Conservation (phyloP, 35 echinoderm and acorn worm genomes). For the Diadema setosum region DNA sequence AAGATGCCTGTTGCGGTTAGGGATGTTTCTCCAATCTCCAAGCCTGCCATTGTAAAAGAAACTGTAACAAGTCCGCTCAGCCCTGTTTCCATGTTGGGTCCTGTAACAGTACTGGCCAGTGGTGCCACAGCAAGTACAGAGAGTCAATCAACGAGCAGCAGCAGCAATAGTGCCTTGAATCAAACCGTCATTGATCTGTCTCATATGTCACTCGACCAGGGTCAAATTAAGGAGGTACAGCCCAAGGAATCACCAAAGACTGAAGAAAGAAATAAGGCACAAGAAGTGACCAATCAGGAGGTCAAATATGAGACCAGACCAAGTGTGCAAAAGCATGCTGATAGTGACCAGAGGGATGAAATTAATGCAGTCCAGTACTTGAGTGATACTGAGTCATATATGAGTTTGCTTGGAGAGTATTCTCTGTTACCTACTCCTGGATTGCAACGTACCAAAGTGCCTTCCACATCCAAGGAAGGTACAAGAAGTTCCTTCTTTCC, state of each 20-base stretch:
- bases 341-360: not conserved
- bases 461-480: not conserved
- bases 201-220: not conserved
- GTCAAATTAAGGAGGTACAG: no score
- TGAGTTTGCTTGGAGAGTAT: constrained; percentile 86
- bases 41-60: not conserved
- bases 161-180: constrained; percentile 8
- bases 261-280: no score
- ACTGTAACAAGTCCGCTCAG: not conserved
- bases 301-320: not conserved
- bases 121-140: not conserved
- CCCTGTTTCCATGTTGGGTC: not conserved
- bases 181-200: constrained; percentile 16
- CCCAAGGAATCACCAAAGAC: no score
- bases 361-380: constrained; percentile 22
- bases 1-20: not conserved
- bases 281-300: not conserved
- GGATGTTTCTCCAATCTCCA: not conserved
- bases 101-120: not conserved
- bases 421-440: constrained; percentile 63
- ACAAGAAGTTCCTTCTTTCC: not conserved
- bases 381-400: constrained; percentile 79
- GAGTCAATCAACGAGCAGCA: not conserved
- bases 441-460: constrained; percentile 8
- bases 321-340: not conserved